phyloP scores from a whole-genome alignment of 2,797 vertebrate genomes.

The Sebastes aleutianus region DNA sequence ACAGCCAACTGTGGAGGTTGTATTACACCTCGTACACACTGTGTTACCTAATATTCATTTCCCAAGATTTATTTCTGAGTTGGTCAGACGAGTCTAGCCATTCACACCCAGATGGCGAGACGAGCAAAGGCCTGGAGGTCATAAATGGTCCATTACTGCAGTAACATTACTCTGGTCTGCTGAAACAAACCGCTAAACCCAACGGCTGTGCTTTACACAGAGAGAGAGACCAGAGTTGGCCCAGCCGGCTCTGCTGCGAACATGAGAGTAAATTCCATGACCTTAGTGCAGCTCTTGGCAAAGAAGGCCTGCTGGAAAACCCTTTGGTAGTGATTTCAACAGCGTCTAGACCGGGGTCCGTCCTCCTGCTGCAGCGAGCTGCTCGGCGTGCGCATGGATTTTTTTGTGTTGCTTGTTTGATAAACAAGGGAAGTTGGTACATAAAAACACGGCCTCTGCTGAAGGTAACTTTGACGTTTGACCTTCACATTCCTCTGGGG shows the following conservation, averaged over 20 bases:
- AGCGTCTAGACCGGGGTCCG: slow-evolving; percentile 53
- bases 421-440: not conserved
- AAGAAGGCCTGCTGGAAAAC: slow-evolving; percentile 58
- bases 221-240: slow-evolving; percentile 19
- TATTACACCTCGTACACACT: not conserved
- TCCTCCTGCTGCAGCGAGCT: slow-evolving; percentile 5
- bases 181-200: slow-evolving; percentile 25
- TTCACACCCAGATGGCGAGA: slow-evolving; percentile 37
- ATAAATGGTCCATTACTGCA: slow-evolving; percentile 37
- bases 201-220: slow-evolving; percentile 22
- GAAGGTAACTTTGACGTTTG: slow-evolving; percentile 5
- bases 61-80: not conserved
- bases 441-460: not conserved
- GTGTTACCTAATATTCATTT: not conserved
- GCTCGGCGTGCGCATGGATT: not conserved
- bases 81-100: slow-evolving; percentile 31
- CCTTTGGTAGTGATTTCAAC: slow-evolving; percentile 60
- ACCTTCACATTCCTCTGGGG: slow-evolving; percentile 31
- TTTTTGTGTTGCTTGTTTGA: not conserved
- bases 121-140: slow-evolving; percentile 21
- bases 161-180: slow-evolving; percentile 21
- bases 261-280: slow-evolving; percentile 64
- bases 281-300: slow-evolving; percentile 56
- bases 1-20: not conserved
- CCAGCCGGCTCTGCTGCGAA: slow-evolving; percentile 26